Percentiles rank a stretch among this genome's conserved stretches.
phyloP scores from a whole-genome alignment of 2,797 vertebrate species.

The Geotria australis region DNA sequence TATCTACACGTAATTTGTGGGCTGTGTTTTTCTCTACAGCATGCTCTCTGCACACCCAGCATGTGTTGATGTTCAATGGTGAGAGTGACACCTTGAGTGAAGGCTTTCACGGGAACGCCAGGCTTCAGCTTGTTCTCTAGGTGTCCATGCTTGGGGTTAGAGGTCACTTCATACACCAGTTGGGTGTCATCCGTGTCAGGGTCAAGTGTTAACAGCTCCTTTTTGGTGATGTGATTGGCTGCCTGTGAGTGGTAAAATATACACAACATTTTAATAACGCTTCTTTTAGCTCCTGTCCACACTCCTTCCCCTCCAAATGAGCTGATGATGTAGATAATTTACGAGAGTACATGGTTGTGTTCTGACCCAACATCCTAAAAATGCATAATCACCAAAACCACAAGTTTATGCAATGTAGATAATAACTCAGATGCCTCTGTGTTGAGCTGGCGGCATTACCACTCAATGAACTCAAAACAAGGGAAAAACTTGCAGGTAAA shows the following conservation, averaged over 20 bases:
- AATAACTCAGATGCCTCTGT: too few relatives aligned
- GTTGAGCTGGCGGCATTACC: too few relatives aligned
- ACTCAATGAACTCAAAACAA: too few relatives aligned
- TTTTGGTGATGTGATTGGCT: conserved; percentile 67
- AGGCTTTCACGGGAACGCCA: conserved; percentile 15
- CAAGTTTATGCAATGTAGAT: too few relatives aligned
- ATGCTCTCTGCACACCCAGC: background rate
- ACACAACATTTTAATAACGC: background rate
- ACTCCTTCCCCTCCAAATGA: background rate
- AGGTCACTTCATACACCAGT: conserved; percentile 48
- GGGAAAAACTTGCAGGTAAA: too few relatives aligned
- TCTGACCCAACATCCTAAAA: too few relatives aligned
- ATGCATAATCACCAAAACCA: too few relatives aligned
- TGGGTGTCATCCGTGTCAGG: conserved; percentile 57
- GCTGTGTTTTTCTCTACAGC: background rate
- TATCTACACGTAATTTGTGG: background rate
- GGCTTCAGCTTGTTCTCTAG: conserved; percentile 54
- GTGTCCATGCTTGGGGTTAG: conserved; percentile 30
- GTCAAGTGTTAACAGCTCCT: conserved; percentile 59
- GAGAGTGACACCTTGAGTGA: conserved; percentile 43
- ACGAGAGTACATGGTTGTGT: too few relatives aligned
- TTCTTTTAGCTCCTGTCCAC: background rate
- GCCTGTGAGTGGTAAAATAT: conserved; percentile 16
- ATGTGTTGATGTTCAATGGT: background rate
- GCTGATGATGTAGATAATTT: too few relatives aligned